A percentile compares a stretch with the other conserved stretches of the same genome.
Evolutionary conservation across 2,888 invertebrate genomes (phyloP).

Genomic region (Tricholauxania praeusta): DNA sequence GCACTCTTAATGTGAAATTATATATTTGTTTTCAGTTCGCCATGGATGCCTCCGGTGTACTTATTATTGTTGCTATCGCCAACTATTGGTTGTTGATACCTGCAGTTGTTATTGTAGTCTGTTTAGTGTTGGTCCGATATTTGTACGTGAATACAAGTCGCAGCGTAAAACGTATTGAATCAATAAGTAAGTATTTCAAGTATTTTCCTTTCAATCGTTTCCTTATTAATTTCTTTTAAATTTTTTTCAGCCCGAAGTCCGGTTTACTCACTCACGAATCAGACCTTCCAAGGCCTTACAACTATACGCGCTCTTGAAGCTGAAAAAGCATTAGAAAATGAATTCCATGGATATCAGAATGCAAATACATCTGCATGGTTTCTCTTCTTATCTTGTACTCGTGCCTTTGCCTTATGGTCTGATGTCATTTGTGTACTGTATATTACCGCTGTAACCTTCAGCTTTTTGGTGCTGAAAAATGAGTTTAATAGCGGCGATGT

Average conservation of each 20-base stretch:
- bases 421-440: slow-evolving; percentile 90
- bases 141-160: slow-evolving; percentile 71
- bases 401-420: slow-evolving; percentile 94
- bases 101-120: slow-evolving; percentile 71
- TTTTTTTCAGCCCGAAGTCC: slow-evolving; percentile 78
- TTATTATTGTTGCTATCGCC: slow-evolving; percentile 75
- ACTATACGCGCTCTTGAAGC: slow-evolving; percentile 81
- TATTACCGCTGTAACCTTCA: slow-evolving; percentile 86
- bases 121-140: slow-evolving; percentile 73
- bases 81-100: slow-evolving; percentile 75
- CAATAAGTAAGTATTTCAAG: slow-evolving; percentile 61
- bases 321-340: slow-evolving; percentile 73
- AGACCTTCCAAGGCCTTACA: slow-evolving; percentile 80
- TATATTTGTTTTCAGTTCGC: slow-evolving; percentile 57
- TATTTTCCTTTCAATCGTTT: not conserved
- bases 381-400: slow-evolving; percentile 86
- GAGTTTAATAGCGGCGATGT: slow-evolving; percentile 73
- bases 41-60: slow-evolving; percentile 68
- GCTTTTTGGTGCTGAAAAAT: slow-evolving; percentile 77
- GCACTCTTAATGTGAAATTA: not conserved
- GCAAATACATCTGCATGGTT: slow-evolving; percentile 81
- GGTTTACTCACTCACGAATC: slow-evolving; percentile 80
- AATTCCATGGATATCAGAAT: slow-evolving; percentile 76
- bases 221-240: slow-evolving; percentile 9
- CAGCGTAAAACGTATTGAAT: slow-evolving; percentile 69